These are phyloP conservation scores for Lithophane leautieri DNA, from an alignment of 2,888 invertebrate species.

Conservation along the genomic window DNA sequence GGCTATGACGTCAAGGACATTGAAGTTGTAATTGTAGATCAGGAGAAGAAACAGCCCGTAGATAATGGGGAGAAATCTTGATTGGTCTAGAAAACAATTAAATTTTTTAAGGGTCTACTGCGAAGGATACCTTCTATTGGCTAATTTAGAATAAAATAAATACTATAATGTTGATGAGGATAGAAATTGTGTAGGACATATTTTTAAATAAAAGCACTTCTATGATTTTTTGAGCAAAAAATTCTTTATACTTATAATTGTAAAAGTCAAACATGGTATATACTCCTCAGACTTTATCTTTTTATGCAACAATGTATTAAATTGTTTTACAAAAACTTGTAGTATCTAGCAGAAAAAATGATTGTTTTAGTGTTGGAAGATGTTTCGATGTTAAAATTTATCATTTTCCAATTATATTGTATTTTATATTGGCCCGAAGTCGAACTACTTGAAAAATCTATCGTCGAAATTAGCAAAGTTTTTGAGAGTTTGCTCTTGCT, in stretches of 20 bases:
- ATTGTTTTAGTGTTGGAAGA: conserved; percentile 1
- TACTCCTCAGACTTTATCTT: conserved; percentile 1
- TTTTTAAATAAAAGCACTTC: background rate
- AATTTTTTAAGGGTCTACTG: conserved; percentile 3
- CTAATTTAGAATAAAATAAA: background rate
- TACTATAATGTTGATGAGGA: background rate
- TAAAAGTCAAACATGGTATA: background rate
- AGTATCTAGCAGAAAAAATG: conserved; percentile 15
- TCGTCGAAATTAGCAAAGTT: conserved; percentile 47
- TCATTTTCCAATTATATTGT: background rate
- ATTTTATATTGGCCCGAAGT: conserved; percentile 10
- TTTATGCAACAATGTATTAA: background rate
- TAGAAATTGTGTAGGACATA: background rate
- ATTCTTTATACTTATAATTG: background rate
- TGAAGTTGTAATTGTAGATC: conserved; percentile 60
- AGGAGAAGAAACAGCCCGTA: conserved; percentile 63
- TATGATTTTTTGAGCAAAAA: background rate
- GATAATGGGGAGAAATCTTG: conserved; percentile 51
- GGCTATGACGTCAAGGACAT: conserved; percentile 59
- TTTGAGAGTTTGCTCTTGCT: conserved; percentile 7
- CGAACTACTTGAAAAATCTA: conserved; percentile 11
- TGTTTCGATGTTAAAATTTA: conserved; percentile 2
- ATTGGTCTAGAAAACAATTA: conserved; percentile 26
- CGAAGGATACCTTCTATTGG: background rate
- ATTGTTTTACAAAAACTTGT: conserved; percentile 4